Evolutionary conservation across 1,140 invertebrate genomes (phyloP), one percentile per base, ranked within the genome.

Genomic region (Proctacanthus coquilletti): DNA sequence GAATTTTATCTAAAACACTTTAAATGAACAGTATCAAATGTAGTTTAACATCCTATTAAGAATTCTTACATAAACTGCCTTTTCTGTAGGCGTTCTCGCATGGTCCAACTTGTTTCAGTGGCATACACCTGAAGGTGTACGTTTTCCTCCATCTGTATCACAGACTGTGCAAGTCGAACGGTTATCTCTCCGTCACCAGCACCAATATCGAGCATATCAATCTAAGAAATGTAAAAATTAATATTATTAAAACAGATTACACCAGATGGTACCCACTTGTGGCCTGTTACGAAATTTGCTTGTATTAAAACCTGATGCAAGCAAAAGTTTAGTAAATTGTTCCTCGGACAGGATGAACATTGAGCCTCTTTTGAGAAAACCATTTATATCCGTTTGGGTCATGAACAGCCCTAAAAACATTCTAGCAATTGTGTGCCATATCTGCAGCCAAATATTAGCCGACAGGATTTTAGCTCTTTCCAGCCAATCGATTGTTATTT

Each of bases 141-240:
- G 36, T 47, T 45, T 11, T 42, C 45, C 18, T 41, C 45, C 2
- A 57, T 32, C n/a, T 52, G 42, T 0, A 43, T 9, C 2, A 57
- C 44, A 5, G 44, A 45, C 13, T 53, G 54, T 0, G 72, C 69
- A 49, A 93, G 69, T 21, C 76, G 67, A 10, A 73, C 56, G 1
- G 89, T 92, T 0, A 87, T 82, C 42, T 73, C 71, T 2, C 89
- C 88, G 64, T 94, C 89, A 1, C 88, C 89, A 20, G 89, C 87
- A 14, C 88, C 88, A 33, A 93, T 65, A 63, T 93, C 87, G 29
- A 92, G 55, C 18, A 92, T 35, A 8, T 49, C 46, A 15, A 56
- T 41, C 42, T 52, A 25, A 25, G 15, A 4, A 21, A 34, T 36
- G 2, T 21, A 31, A 17, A 39, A 23, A 31, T 34, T 18, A n/a